phyloP scores from a whole-genome alignment of 1,140 invertebrate genomes.

The Neoseiulus cucumeris region DNA sequence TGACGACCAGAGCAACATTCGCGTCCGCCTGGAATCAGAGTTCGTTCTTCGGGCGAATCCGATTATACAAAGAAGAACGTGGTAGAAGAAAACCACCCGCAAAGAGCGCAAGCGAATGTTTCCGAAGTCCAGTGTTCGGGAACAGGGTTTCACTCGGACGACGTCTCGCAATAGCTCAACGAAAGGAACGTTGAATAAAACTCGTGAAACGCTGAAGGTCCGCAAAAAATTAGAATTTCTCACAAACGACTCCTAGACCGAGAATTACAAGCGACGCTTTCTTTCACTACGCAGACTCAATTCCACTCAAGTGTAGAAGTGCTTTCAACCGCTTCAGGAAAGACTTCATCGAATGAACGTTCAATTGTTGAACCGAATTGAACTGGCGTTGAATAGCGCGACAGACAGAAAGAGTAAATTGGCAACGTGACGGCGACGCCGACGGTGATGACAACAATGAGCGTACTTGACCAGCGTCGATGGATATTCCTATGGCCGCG shows the following conservation, averaged over 20 bases:
- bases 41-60: background rate
- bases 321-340: too few relatives aligned
- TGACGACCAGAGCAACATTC: slow-evolving; percentile 18
- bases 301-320: too few relatives aligned
- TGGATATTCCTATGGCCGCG: background rate
- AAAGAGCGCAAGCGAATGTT: background rate
- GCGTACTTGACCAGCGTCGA: background rate
- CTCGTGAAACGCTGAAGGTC: too few relatives aligned
- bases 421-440: too few relatives aligned
- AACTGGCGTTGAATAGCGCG: too few relatives aligned
- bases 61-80: slow-evolving; percentile 12
- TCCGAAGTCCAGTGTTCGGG: background rate
- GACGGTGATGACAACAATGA: background rate
- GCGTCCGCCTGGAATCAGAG: background rate
- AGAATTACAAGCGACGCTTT: too few relatives aligned
- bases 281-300: too few relatives aligned
- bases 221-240: too few relatives aligned
- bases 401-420: too few relatives aligned
- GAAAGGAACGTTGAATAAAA: background rate
- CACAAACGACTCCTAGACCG: too few relatives aligned
- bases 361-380: too few relatives aligned
- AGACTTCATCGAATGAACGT: too few relatives aligned
- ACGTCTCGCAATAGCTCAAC: background rate
- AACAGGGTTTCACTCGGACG: background rate
- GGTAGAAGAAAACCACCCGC: background rate